Percentiles rank a stretch among this genome's conserved stretches.
These are phyloP conservation scores for Sphecodes monilicornis DNA, from an alignment of 2,888 invertebrate genomes.

Conservation along the genomic window DNA sequence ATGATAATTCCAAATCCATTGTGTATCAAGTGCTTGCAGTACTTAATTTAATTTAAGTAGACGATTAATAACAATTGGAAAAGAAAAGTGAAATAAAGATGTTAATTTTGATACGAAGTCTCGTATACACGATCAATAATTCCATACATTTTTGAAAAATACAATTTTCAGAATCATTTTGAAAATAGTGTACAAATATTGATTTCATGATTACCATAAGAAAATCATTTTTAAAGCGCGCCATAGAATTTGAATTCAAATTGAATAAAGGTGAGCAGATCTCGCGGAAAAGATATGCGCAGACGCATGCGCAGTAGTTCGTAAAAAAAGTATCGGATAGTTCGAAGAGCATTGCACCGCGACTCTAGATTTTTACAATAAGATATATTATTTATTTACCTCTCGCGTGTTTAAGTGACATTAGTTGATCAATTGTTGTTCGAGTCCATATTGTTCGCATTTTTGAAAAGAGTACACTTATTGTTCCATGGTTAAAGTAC, in stretches of 20 bases:
- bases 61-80: constrained; percentile 15
- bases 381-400: no score
- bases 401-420: neutral
- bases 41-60: neutral
- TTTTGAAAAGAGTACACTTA: neutral
- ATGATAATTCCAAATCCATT: neutral
- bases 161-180: neutral
- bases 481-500: neutral
- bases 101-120: constrained; percentile 24
- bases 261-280: neutral
- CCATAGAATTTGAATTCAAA: neutral
- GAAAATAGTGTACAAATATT: constrained; percentile 14
- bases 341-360: neutral
- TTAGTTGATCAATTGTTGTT: neutral
- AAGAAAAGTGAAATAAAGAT: constrained; percentile 31
- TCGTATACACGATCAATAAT: neutral
- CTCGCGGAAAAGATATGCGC: constrained; percentile 1
- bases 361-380: neutral
- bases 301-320: neutral
- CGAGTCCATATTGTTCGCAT: neutral
- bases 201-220: neutral
- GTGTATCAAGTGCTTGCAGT: neutral
- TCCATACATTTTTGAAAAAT: neutral
- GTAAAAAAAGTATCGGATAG: no score
- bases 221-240: neutral